phyloP scores from a whole-genome alignment of 2,888 invertebrate genomes.

The Andrena haemorrhoa region DNA sequence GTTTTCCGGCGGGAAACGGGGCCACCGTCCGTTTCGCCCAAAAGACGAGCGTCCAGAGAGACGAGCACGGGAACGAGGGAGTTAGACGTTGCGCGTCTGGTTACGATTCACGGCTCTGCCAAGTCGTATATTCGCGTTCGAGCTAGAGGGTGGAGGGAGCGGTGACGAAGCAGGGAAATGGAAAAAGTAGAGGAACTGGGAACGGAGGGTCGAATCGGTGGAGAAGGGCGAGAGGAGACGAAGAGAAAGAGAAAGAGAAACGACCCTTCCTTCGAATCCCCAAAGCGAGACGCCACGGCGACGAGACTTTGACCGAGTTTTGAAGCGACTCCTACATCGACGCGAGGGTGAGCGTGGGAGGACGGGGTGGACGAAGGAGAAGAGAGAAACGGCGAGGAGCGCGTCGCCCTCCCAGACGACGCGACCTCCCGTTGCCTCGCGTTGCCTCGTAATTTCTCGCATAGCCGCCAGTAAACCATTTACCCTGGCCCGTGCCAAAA shows the following conservation, averaged over 20 bases:
- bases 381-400: slow-evolving; percentile 13
- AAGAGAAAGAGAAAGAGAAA: slow-evolving; percentile 70
- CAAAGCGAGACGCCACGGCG: slow-evolving; percentile 78
- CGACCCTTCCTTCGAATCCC: slow-evolving; percentile 78
- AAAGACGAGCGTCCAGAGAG: background rate
- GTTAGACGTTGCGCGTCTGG: slow-evolving; percentile 23
- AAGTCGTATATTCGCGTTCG: slow-evolving; percentile 47
- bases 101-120: slow-evolving; percentile 39
- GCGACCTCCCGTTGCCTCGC: slow-evolving; percentile 68
- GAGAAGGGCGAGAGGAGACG: slow-evolving; percentile 19
- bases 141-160: background rate
- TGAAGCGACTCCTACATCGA: slow-evolving; percentile 78
- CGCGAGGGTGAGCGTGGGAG: slow-evolving; percentile 45
- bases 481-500: slow-evolving; percentile 68
- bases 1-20: slow-evolving; percentile 38
- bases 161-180: background rate
- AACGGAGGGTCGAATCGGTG: background rate
- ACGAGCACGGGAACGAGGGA: slow-evolving; percentile 1
- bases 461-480: slow-evolving; percentile 67
- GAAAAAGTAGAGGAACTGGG: background rate
- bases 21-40: slow-evolving; percentile 43
- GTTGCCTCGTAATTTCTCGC: slow-evolving; percentile 61
- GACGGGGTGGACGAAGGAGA: slow-evolving; percentile 21
- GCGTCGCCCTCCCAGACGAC: slow-evolving; percentile 73
- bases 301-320: slow-evolving; percentile 85